A percentile compares a stretch with the other conserved stretches of the same genome.
Conservation (phyloP, 2,797 vertebrate genomes). For the Xyrichtys novacula region DNA sequence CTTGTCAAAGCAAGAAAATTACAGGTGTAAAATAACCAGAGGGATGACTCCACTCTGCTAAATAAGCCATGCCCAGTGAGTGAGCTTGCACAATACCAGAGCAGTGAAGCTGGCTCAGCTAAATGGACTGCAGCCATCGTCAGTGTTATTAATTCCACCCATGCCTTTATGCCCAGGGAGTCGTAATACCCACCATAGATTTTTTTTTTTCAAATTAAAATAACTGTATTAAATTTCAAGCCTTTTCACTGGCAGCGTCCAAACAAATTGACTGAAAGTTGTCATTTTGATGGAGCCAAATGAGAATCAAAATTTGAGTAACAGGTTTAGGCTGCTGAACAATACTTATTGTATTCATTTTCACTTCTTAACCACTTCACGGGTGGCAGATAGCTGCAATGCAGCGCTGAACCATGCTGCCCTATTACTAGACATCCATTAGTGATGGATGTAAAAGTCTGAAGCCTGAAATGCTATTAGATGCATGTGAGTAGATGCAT, state of each 20-base stretch:
- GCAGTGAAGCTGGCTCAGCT: neutral
- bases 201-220: neutral
- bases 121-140: neutral
- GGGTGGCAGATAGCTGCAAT: too few relatives aligned
- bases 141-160: neutral
- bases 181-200: neutral
- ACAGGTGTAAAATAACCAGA: neutral
- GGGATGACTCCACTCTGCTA: neutral
- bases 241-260: too few relatives aligned
- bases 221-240: too few relatives aligned
- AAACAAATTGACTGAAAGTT: too few relatives aligned
- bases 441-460: neutral
- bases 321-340: too few relatives aligned
- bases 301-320: too few relatives aligned
- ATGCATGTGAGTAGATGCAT: conserved; percentile 11
- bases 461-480: conserved; percentile 20
- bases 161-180: neutral
- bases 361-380: too few relatives aligned
- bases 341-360: too few relatives aligned
- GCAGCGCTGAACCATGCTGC: neutral
- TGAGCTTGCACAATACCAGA: neutral
- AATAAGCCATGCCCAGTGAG: neutral
- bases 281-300: too few relatives aligned
- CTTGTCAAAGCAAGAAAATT: neutral
- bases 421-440: neutral